A percentile compares a stretch with the other conserved stretches of the same genome.
Evolutionary conservation across 2,113 vertebrate species (phyloP).

Genomic region (Sitta europaea): DNA sequence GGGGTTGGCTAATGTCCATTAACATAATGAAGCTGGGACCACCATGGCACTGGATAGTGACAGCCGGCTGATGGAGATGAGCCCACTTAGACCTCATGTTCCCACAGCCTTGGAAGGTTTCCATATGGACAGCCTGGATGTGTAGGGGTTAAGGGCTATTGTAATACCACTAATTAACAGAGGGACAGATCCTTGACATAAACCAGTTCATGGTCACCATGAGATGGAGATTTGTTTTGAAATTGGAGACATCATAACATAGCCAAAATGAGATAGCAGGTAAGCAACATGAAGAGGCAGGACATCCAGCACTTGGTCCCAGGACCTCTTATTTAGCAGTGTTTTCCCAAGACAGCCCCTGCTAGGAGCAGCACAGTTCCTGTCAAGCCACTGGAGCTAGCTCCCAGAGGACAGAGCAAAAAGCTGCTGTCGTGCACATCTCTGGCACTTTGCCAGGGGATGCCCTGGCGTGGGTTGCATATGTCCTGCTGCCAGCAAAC

Average conservation of each 20-base stretch:
- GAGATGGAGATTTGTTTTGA: neutral
- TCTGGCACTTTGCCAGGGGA: accelerated
- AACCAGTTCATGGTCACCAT: neutral
- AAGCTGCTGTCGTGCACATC: neutral
- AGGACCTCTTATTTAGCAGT: neutral
- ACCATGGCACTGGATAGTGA: neutral
- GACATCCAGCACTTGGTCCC: neutral
- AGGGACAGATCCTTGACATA: neutral
- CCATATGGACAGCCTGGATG: neutral
- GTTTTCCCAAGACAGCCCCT: neutral
- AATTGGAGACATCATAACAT: neutral
- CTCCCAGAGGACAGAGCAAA: neutral
- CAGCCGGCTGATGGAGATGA: accelerated
- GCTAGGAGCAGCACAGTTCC: neutral
- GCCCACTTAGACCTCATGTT: neutral
- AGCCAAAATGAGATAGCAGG: neutral
- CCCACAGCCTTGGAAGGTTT: neutral
- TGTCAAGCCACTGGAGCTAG: neutral
- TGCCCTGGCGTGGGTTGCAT: neutral
- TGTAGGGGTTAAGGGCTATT: neutral
- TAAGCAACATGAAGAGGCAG: neutral
- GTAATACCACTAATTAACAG: neutral
- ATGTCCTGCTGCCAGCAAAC: neutral
- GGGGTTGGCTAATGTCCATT: neutral
- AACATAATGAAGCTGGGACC: neutral